Evolutionary conservation across 35 echinoderm and acorn worm genomes (phyloP), one percentile per base, ranked within the genome.

Genomic region (Apostichopus californicus): DNA sequence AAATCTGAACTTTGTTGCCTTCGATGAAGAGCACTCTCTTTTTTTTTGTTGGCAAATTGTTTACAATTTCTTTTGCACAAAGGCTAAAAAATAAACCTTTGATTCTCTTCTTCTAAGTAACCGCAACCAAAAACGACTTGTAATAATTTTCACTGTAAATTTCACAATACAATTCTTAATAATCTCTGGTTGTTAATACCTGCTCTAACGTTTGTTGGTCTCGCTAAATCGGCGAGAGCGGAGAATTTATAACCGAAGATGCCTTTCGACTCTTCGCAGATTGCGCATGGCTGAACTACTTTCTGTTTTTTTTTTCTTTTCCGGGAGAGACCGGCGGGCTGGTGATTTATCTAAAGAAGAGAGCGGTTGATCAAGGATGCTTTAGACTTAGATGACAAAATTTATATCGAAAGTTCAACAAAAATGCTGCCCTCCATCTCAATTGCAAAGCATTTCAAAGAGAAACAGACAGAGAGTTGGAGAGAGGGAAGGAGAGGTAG

Each of bases 251-350:
- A 85, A 85, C 54, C 17, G 17, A 11, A 20, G 5, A 9, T 17
- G 81, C 10, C 54, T 22, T 85, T 59, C 54, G 81, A 58, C 9
- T 13, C 18, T 58, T 23, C 15, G 55, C 54, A 18, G 81, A 58
- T 59, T 85, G 81, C 81, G 81, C 81, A 85, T 85, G 81, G 81
- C 81, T 85, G 81, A 85, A 85, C 81, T 85, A 85, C 81, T 85
- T 85, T 85, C 58, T 52, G 3, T 46, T 46, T 46, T 46, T 46
- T 46, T 46, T 46, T 46, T 46, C 34, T 46, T 46, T 46, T 46
- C 34, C 34, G 34, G 14, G 18, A 11, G 55, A 75, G 71, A 75
- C 71, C 17, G 71, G 21, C 17, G 71, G 21, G 57, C 20, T 60
- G 54, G 58, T 85, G 81, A 85, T 85, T 85, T 59, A 85, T 85